Evolutionary conservation across 2,888 invertebrate genomes (phyloP), one percentile per base, ranked within the genome.

Genomic region (Agrypnus murinus): DNA sequence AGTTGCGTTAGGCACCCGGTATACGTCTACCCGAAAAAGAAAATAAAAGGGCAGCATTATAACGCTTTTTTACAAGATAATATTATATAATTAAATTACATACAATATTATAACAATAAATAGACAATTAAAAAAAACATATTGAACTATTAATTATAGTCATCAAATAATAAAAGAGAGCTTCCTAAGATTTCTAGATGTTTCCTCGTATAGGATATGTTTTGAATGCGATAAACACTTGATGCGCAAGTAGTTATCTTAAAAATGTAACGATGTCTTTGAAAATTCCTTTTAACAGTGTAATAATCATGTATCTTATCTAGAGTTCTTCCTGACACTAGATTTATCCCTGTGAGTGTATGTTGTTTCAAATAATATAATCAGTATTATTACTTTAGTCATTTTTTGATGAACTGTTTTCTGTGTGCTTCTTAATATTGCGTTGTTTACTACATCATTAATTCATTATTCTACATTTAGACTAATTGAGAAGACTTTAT

Each of bases 251-350:
- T 31, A 12, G 5, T 32, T 50, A 50, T 50, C 50, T 50, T 7
- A 25, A 25, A n/a, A 25, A 31, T 31, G 12, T 50, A 48, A n/a
- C n/a, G 9, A 32, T 31, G 25, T 50, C 50, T 50, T 55, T 10
- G 15, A 17, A 55, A 55, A 36, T 36, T 36, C 12, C 36, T 10
- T 36, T 48, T 55, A 55, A 43, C 43, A 58, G 58, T 58, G 58
- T 58, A 58, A 25, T 25, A 31, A 40, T 55, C 2, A 46, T 57
- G 55, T 65, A 60, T 70, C 59, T 70, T 70, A 70, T 70, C 70
- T 3, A 46, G 19, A 36, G 60, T 62, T 65, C 65, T 65, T 70
- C 70, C 70, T 65, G 70, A 31, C 70, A 59, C 57, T 69, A 34
- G 60, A 19, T 43, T n/a, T 32, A 62, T 59, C 38, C 38, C 38